Evolutionary conservation across 2,113 vertebrate species (phyloP), one percentile per base, ranked within the genome.

Genomic region (Ptilorrhoa leucosticta): DNA sequence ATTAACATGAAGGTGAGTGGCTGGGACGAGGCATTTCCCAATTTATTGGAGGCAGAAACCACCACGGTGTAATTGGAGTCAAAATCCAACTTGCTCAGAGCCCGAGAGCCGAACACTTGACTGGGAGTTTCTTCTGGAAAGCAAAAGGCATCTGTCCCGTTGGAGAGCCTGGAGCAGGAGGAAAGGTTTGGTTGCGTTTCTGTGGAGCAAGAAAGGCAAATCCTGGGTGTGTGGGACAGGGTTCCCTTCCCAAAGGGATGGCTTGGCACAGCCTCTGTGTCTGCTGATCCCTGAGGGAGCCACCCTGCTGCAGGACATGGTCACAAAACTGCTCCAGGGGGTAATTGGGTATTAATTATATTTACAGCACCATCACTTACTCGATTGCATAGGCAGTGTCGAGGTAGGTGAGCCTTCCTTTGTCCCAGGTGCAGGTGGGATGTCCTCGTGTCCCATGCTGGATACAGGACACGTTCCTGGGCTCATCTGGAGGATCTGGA

Each of bases 401-500:
- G 1, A 98, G 45, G 86, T 97, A 21, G 0, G 97, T 98, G 60
- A 72, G 37, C 70, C 69, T 88, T 9, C 98, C 98, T 40, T 85
- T 94, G 8, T 94, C 70, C 98, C 98, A 98, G 27, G 61, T 94
- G 56, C 98, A 98, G 78, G 13, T n/a, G 66, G 96, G 86, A 0
- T 20, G 94, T 6, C 97, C 95, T 2, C 4, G 56, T 47, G 73
- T 94, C 82, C 98, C 98, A 0, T 90, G 4, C 85, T 98, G 98
- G 82, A 96, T 23, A 3, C 98, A 98, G 0, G 94, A 95, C 53
- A 98, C 35, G 1, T 97, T 97, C 76, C 45, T 94, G 28, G 98
- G 98, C 57, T 90, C 70, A 1, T 98, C 98, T 56, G 98, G 98
- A 73, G 95, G 91, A 27, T 83, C 98, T 98, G 87, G 44, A 92